Base-by-base conservation (phyloP, 2,797 vertebrate genomes). In the Carduelis carduelis region DNA sequence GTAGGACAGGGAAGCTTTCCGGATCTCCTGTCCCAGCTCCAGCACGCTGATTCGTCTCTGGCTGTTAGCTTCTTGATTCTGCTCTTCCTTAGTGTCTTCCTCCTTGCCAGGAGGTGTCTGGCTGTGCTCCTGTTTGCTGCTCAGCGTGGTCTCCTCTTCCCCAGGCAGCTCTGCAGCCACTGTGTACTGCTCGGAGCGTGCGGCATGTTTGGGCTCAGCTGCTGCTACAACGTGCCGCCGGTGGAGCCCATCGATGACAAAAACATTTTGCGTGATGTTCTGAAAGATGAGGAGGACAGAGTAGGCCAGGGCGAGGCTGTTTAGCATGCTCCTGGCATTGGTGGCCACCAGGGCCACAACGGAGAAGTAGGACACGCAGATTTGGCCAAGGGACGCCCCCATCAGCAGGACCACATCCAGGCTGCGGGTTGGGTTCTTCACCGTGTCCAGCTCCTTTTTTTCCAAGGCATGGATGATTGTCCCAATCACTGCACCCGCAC, bases 171-270 rank as follows among this genome's bases (percentile, higher is more conserved):
- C 77, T 28, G 61, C 47, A 47, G 59, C 12, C 28, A 21, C 57
- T 0, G 4, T 12, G 3, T n/a, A 44, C 39, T 83, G 83, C 65
- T 26, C 5, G 0, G 26, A 0, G 0, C n/a, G 84, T 6, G 3
- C 19, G 1, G 8, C 4, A 3, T 28, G 63, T 8, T 4, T 90
- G 37, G 7, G 39, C 34, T 74, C 63, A 1, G 60, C 11, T 2
- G 11, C 53, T 5, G 32, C 69, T 39, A 61, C 71, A 26, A 71
- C 12, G 0, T 89, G 97, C 63, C 97, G 98, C 22, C 98, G 94
- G 91, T 99, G 98, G 77, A 99, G 98, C 28, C 99, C 98, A 8
- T 99, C 98, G 1, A 99, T 98, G 90, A 99, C 99, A 95, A 99
- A 99, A 96, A 99, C 93, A 35, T 99, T 99, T 94, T 99, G 99